Evolutionary conservation across 2,113 vertebrate species (phyloP), one percentile per base, ranked within the genome.

Genomic region (Crotalus tigris): DNA sequence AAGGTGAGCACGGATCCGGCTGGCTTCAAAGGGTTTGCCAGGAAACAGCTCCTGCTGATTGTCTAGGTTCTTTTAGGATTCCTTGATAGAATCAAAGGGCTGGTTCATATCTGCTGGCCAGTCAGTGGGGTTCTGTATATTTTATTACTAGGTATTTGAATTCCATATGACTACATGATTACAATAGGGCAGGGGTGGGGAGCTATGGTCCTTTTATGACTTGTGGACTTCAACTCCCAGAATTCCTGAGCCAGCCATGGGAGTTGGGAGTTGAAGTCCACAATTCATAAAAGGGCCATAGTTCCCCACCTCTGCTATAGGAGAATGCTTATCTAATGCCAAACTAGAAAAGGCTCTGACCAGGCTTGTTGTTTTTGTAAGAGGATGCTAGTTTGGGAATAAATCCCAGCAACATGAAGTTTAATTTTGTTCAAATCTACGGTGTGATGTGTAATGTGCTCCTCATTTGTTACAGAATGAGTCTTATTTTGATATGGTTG

Each of bases 21-120:
- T 54, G 57, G 61, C 49, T 88, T 88, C 81, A 90, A 89, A 93
- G 92, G 89, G 26, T 57, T 93, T 93, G 89, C 46, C 85, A 44
- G 58, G 57, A 93, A 93, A 90, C 89, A 90, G 39, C 89, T 90
- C 75, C 64, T 69, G 26, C 92, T 87, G 53, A 44, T 61, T 75
- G 59, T 88, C 85, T 93, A 81, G 89, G 61, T 87, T 86, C 46
- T 46, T 59, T 85, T 23, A 61, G 46, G 88, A 85, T 90, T 61
- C 55, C 57, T 86, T 59, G 58, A 53, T 39, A 39, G 49, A 90
- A 90, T 7, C 5, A 1, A 12, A 93, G 33, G 75, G 23, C 49
- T 54, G n/a, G n/a, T 53, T 90, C 81, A 90, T n/a, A 90, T 57
- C 53, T 39, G 81, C 44, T 54, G 51, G 89, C 8, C 21, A 39